Conservation (phyloP, 2,888 invertebrate species). For the Habrosyne pyritoides region DNA sequence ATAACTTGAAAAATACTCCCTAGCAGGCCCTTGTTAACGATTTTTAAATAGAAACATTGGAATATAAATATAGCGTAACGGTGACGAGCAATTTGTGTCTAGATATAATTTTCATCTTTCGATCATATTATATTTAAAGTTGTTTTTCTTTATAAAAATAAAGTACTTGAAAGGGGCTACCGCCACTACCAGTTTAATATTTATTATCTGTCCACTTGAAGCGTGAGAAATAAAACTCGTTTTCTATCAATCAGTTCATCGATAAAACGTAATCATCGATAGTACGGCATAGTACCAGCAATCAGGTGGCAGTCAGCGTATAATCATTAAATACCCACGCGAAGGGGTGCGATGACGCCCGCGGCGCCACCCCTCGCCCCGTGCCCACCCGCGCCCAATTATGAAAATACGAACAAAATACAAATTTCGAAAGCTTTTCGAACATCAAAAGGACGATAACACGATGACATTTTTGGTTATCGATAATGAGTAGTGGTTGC, state of each 20-base stretch:
- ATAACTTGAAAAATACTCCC: not conserved
- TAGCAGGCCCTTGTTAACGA: not conserved
- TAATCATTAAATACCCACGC: slow-evolving; percentile 83
- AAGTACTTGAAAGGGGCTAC: not conserved
- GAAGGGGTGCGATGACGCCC: slow-evolving; percentile 76
- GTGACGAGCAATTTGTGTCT: not conserved
- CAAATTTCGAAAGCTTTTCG: slow-evolving; percentile 67
- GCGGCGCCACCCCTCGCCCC: slow-evolving; percentile 63
- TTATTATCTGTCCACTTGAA: slow-evolving; percentile 17
- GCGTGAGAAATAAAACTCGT: slow-evolving; percentile 19
- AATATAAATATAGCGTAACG: not conserved
- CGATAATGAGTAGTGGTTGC: slow-evolving; percentile 45
- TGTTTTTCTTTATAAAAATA: not conserved
- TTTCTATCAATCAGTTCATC: slow-evolving; percentile 40
- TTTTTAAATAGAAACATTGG: not conserved
- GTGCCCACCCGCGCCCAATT: slow-evolving; percentile 73
- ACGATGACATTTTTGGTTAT: slow-evolving; percentile 46
- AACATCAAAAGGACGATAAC: slow-evolving; percentile 60
- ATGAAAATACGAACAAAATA: slow-evolving; percentile 83
- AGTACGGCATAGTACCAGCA: slow-evolving; percentile 60
- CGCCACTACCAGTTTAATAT: slow-evolving; percentile 3
- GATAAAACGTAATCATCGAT: slow-evolving; percentile 66
- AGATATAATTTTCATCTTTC: not conserved
- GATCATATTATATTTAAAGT: not conserved
- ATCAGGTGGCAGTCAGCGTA: slow-evolving; percentile 83